Percentiles rank a stretch among this genome's conserved stretches.
Conservation (phyloP, 2,797 vertebrate species). For the Caiman crocodilus region DNA sequence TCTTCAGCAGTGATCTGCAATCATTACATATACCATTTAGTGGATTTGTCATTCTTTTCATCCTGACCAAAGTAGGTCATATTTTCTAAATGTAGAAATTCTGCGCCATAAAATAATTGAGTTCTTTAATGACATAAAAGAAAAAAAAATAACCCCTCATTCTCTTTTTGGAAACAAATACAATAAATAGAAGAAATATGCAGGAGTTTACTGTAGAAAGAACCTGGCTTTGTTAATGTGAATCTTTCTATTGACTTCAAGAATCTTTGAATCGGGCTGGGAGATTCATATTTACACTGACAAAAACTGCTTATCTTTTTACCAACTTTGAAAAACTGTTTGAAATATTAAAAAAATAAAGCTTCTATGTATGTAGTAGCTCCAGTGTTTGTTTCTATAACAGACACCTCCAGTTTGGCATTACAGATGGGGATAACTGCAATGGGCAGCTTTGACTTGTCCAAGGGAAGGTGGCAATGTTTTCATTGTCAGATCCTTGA, state of each 20-base stretch:
- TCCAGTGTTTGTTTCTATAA: neutral
- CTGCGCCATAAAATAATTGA: neutral
- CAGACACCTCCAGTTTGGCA: neutral
- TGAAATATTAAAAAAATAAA: neutral
- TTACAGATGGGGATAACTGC: neutral
- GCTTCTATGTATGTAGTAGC: neutral
- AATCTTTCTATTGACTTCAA: neutral
- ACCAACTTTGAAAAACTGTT: neutral
- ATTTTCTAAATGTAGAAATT: neutral
- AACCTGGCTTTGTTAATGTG: neutral
- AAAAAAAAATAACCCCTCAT: neutral
- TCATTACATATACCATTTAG: conserved; percentile 7
- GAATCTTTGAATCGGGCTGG: neutral
- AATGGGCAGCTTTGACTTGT: neutral
- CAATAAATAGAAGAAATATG: neutral
- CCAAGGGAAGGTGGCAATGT: neutral
- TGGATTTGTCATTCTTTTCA: neutral
- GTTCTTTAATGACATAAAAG: neutral
- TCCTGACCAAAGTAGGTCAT: neutral
- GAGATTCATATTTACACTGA: neutral
- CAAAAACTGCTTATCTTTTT: neutral
- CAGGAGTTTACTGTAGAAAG: too few species aligned
- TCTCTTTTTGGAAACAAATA: neutral
- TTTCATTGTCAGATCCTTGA: neutral
- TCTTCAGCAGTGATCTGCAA: conserved; percentile 68